These are phyloP conservation scores for Thaumatotibia leucotreta DNA, from an alignment of 1,140 invertebrate genomes.

Conservation along the genomic window DNA sequence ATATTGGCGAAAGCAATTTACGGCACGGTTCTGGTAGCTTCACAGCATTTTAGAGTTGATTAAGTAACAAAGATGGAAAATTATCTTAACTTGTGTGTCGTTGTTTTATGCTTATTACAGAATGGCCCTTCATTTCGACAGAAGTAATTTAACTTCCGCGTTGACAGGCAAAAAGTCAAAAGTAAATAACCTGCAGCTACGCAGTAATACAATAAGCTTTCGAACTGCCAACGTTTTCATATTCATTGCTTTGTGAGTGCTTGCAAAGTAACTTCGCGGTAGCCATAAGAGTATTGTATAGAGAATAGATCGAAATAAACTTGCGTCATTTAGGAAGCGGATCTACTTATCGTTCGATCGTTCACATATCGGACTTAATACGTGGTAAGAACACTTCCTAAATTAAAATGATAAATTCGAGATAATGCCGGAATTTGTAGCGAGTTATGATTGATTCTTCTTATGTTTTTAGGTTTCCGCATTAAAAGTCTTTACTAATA, in stretches of 20 bases:
- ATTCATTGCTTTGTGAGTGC: background rate
- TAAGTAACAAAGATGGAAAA: background rate
- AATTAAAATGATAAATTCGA: slow-evolving; percentile 46
- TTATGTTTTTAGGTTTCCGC: background rate
- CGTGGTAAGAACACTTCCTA: slow-evolving; percentile 32
- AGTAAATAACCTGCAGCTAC: slow-evolving; percentile 70
- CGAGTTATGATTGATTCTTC: slow-evolving; percentile 43
- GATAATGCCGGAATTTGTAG: slow-evolving; percentile 28
- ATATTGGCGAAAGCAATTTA: background rate
- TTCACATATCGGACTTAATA: slow-evolving; percentile 46
- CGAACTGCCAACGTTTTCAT: slow-evolving; percentile 17
- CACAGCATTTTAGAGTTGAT: background rate
- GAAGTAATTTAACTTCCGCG: slow-evolving; percentile 60
- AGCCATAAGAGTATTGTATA: background rate
- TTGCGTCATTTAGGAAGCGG: slow-evolving; percentile 35
- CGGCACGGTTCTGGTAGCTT: background rate
- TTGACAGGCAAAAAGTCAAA: slow-evolving; percentile 63
- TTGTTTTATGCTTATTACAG: slow-evolving; percentile 21
- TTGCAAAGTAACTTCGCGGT: background rate
- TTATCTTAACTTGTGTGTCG: background rate
- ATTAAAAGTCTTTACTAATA: background rate
- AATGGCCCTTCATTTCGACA: slow-evolving; percentile 53
- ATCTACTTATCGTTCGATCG: slow-evolving; percentile 49
- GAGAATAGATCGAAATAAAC: background rate
- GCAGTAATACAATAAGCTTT: slow-evolving; percentile 35